These are phyloP conservation scores for Macaca mulatta DNA, from an alignment of 2,113 vertebrate genomes.

Conservation along the genomic window DNA sequence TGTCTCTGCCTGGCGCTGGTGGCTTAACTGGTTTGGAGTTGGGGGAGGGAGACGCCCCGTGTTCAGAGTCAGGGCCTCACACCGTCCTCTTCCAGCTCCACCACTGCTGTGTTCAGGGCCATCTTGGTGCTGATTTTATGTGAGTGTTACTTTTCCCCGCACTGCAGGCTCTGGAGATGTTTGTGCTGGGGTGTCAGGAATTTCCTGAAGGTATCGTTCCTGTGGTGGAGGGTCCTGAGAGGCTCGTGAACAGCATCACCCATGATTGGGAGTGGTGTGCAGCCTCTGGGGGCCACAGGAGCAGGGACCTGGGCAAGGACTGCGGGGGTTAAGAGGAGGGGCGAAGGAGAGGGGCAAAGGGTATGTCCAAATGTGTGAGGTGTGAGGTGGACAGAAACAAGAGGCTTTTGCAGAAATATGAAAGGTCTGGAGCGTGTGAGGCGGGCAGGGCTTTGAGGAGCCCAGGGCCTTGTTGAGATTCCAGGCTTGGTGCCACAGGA, in stretches of 20 bases:
- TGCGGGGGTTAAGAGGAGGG: fast-evolving
- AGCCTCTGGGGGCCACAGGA: background rate
- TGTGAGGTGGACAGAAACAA: background rate
- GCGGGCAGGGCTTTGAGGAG: background rate
- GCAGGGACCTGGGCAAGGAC: fast-evolving
- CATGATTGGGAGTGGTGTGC: background rate
- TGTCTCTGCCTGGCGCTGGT: fast-evolving
- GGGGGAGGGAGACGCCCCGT: background rate
- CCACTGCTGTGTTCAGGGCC: fast-evolving
- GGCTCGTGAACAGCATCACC: background rate
- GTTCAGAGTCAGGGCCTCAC: fast-evolving
- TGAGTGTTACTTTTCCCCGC: background rate
- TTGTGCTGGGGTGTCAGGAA: background rate
- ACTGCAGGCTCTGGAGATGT: background rate
- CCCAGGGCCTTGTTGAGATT: background rate
- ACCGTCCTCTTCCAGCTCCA: fast-evolving
- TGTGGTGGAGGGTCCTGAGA: background rate
- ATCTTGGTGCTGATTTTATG: background rate
- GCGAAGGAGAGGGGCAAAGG: background rate
- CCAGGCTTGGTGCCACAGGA: background rate
- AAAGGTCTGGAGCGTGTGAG: too few species aligned
- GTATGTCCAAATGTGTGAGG: fast-evolving
- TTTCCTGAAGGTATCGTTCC: background rate
- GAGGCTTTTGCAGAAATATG: background rate
- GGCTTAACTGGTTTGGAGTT: background rate